Base-by-base conservation (phyloP, 1,140 invertebrate genomes). In the Temnothorax longispinosus region DNA sequence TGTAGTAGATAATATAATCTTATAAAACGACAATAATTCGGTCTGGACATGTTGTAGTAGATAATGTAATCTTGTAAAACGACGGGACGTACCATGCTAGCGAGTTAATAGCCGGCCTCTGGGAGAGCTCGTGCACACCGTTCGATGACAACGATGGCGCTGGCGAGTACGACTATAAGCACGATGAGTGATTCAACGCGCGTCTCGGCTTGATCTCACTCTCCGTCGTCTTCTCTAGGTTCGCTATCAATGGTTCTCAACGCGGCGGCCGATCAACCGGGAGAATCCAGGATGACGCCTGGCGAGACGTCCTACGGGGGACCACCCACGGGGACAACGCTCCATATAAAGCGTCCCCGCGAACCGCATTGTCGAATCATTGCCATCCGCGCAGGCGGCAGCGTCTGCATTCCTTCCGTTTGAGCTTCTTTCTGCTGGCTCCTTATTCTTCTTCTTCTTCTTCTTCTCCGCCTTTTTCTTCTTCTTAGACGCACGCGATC, bases 261-360 rank as follows among this genome's bases (percentile, higher is more conserved):
- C 87, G 89, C 85, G 84, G 64, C 56, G 89, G 87, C 88, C 90
- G 90, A 80, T 86, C 78, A 74, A 65, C 78, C 84, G 87, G 80
- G 56, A 86, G 90, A 89, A 89, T 91, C 88, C 86, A 27, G 85
- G 88, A 92, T 92, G 91, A 91, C 91, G 92, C 91, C 90, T 91
- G 90, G 91, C 88, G 89, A 88, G 91, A 90, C 88, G 87, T 93
- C 87, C 91, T 90, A 85, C 89, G 87, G 90, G 86, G 91, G 94
- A 95, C 94, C 94, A 95, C 94, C 94, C 94, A 95, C 93, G 91
- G 93, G 89, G 91, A 92, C 92, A 90, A 93, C 92, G 93, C 92
- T 94, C 94, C 94, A 94, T 95, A 95, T 95, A 94, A 94, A 94
- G 92, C 91, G 85, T 84, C 89, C n/a, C 8, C 86, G 75, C 82